Evolutionary conservation across 2,797 vertebrate species (phyloP).

Genomic region (Semotilus atromaculatus): DNA sequence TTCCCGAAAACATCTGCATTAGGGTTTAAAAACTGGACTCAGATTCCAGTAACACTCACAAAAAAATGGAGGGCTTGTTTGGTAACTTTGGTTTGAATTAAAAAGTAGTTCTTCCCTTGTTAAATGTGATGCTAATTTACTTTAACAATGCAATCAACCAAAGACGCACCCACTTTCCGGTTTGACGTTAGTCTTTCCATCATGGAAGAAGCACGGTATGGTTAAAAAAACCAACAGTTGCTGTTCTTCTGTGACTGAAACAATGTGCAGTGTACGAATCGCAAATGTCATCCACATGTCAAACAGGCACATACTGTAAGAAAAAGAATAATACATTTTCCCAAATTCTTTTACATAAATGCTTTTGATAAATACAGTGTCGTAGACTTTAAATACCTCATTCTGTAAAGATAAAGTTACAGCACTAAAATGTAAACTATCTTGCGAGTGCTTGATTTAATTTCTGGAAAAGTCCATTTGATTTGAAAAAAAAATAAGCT

Average conservation of each 20-base stretch:
- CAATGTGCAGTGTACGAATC: neutral
- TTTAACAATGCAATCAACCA: conserved; percentile 36
- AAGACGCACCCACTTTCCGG: neutral
- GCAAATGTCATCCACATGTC: conserved; percentile 9
- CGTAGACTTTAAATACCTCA: neutral
- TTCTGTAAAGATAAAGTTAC: neutral
- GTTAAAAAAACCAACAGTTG: neutral
- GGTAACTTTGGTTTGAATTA: neutral
- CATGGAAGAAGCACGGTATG: neutral
- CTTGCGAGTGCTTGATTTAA: neutral
- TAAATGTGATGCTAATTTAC: conserved; percentile 33
- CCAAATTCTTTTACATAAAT: neutral
- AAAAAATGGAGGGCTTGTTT: neutral
- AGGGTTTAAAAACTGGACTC: neutral
- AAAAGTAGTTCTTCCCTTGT: conserved; percentile 32
- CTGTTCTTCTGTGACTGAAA: neutral
- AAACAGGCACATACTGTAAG: neutral
- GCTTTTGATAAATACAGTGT: neutral
- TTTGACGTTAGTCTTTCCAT: conserved; percentile 31
- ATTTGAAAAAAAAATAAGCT: neutral
- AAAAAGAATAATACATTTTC: neutral
- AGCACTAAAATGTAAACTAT: conserved; percentile 1
- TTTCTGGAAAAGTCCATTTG: neutral
- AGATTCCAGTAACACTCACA: neutral
- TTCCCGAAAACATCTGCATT: conserved; percentile 3